Evolutionary conservation across 2,888 invertebrate species (phyloP).

Genomic region (Melinaea marsaeus): DNA sequence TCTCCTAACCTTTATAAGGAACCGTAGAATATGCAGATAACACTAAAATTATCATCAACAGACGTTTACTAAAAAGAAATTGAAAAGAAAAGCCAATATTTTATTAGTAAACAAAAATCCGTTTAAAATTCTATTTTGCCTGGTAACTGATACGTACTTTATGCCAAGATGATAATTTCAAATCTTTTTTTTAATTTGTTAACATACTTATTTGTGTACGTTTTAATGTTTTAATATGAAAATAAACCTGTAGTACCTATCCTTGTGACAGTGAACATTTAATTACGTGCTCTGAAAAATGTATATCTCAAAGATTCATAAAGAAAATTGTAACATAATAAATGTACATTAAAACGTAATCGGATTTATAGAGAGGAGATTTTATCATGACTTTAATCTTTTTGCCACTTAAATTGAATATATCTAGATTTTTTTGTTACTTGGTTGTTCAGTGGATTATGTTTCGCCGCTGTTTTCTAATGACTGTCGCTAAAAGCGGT

Average conservation of each 20-base stretch:
- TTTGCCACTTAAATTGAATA: neutral
- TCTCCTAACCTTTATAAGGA: neutral
- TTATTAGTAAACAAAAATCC: neutral
- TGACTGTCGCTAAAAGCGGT: neutral
- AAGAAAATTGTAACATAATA: slow-evolving; percentile 7
- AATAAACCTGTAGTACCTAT: no score
- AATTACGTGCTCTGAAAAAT: slow-evolving; percentile 17
- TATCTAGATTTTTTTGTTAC: neutral
- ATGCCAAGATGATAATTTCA: neutral
- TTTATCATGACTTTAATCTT: neutral
- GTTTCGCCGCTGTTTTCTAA: neutral
- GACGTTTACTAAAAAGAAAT: neutral
- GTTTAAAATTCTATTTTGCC: neutral
- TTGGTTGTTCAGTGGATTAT: neutral
- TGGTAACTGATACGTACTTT: neutral
- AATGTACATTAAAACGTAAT: slow-evolving; percentile 14
- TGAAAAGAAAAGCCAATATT: neutral
- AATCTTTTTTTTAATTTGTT: no score
- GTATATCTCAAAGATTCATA: neutral
- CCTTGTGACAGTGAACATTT: slow-evolving; percentile 6
- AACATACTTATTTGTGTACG: no score
- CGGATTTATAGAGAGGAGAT: neutral
- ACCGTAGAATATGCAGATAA: neutral
- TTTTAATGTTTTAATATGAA: no score
- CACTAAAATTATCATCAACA: neutral